Percentiles rank a stretch among this genome's conserved stretches.
These are phyloP conservation scores for Pygocentrus nattereri DNA, from an alignment of 2,797 vertebrate genomes.

Conservation along the genomic window DNA sequence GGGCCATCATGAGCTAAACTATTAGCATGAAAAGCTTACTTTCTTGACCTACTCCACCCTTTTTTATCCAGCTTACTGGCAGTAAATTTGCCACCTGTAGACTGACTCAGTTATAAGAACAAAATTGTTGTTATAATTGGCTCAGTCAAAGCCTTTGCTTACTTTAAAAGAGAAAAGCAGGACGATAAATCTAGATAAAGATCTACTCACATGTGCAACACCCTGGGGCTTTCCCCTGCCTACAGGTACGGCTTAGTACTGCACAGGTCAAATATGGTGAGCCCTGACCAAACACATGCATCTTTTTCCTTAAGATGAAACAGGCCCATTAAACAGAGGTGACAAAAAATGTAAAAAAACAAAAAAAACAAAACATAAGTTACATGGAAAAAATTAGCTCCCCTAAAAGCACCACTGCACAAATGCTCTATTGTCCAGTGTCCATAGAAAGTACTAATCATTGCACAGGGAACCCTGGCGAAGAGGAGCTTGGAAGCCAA, in stretches of 20 bases:
- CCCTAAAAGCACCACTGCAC: constrained; percentile 65
- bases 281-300: constrained; percentile 58
- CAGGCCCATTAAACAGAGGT: constrained; percentile 55
- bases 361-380: constrained; percentile 63
- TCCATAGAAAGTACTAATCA: constrained; percentile 50
- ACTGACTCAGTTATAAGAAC: background rate
- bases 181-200: constrained; percentile 59
- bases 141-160: constrained; percentile 48
- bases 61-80: constrained; percentile 42
- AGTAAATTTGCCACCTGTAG: constrained; percentile 27
- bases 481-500: constrained; percentile 66
- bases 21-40: constrained; percentile 8
- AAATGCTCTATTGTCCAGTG: constrained; percentile 73
- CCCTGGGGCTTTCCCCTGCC: constrained; percentile 61
- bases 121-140: constrained; percentile 51
- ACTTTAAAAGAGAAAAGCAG: constrained; percentile 63
- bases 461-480: constrained; percentile 64
- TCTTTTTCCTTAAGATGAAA: constrained; percentile 60
- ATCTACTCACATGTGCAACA: constrained; percentile 66
- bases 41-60: constrained; percentile 9
- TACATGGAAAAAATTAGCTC: constrained; percentile 58
- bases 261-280: constrained; percentile 64
- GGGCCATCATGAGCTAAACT: constrained; percentile 21
- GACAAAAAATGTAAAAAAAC: constrained; percentile 36
- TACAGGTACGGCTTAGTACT: constrained; percentile 56